Base-by-base conservation (phyloP, 1,140 invertebrate genomes). In the silkworm (Bombyx mori) region DNA sequence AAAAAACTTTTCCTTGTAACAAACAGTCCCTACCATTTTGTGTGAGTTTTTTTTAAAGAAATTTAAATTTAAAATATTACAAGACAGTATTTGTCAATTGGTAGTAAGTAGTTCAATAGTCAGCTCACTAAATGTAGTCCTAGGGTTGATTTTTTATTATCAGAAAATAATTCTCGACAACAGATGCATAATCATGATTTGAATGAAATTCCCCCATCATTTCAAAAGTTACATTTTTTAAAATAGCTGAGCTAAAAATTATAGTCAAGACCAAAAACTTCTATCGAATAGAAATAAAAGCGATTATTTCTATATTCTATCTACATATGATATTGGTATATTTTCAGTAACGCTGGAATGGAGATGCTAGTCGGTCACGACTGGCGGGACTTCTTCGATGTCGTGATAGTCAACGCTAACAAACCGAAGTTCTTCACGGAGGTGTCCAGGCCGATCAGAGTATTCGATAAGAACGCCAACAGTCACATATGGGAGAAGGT, bases 351-450 rank as follows among this genome's bases (percentile, higher is more conserved):
- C 84, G 92, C 92, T 66, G 98, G 98, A 4, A 97, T 99, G 96
- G 92, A 91, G 58, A 95, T 94, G 79, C 88, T 99, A 68, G 92
- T 97, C 7, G 98, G 98, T 1, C 72, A 91, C 12, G 92, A 98
- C 63, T 99, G 98, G 98, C 91, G 92, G 61, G 91, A 96, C 10
- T 94, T 93, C 70, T 99, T 99, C 88, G 96, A 99, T 86, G 94
- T 99, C 7, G 92, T 99, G 42, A 96, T 99, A 61, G 96, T 97
- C 6, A 95, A 96, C 78, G 97, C 98, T 1, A 92, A 97, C 66
- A 99, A 99, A 79, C 98, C 98, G 1, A 93, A 93, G 67, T 99
- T 99, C 86, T 99, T 99, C 88, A 97, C 93, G n/a, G 96, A 95
- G 71, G 92, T 93, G 79, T 93, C 94, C 44, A 92, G 96, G 51